Evolutionary conservation across 1,140 invertebrate genomes (phyloP).

Genomic region (Tyrophagus putrescentiae): DNA sequence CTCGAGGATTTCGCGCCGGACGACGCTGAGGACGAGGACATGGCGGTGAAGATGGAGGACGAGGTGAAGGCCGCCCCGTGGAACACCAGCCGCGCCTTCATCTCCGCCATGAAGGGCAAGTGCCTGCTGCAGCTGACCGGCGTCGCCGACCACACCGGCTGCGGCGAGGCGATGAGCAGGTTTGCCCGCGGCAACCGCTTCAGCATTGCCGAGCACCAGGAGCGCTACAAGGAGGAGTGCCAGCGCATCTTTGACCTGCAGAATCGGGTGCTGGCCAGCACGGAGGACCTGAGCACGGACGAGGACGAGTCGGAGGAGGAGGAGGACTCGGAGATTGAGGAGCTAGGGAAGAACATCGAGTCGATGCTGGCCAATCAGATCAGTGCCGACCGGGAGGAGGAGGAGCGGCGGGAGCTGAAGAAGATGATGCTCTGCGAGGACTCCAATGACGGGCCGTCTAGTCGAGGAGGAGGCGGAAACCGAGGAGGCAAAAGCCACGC

Average conservation of each 20-base stretch:
- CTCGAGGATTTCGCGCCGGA: slow-evolving; percentile 91
- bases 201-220: slow-evolving; percentile 96
- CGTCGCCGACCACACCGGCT: slow-evolving; percentile 77
- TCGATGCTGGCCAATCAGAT: slow-evolving; percentile 80
- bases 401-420: slow-evolving; percentile 78
- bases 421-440: slow-evolving; percentile 71
- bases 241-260: slow-evolving; percentile 96
- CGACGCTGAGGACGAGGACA: slow-evolving; percentile 93
- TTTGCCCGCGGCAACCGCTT: slow-evolving; percentile 96
- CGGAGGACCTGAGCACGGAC: slow-evolving; percentile 85
- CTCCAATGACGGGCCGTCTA: too few species aligned
- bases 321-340: slow-evolving; percentile 88
- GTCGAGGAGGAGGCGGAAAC: slow-evolving; percentile 34
- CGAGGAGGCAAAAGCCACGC: slow-evolving; percentile 40
- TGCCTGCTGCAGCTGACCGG: slow-evolving; percentile 87
- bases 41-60: slow-evolving; percentile 93
- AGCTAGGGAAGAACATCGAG: slow-evolving; percentile 93
- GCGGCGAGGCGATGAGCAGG: slow-evolving; percentile 76
- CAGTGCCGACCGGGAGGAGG: slow-evolving; percentile 81
- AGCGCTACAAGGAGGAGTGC: slow-evolving; percentile 96
- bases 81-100: slow-evolving; percentile 86
- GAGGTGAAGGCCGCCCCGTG: slow-evolving; percentile 73
- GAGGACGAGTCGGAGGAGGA: slow-evolving; percentile 54
- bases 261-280: slow-evolving; percentile 78
- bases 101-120: slow-evolving; percentile 92